Conservation (phyloP, 1,140 invertebrate genomes). For the Brachionus angularis region DNA sequence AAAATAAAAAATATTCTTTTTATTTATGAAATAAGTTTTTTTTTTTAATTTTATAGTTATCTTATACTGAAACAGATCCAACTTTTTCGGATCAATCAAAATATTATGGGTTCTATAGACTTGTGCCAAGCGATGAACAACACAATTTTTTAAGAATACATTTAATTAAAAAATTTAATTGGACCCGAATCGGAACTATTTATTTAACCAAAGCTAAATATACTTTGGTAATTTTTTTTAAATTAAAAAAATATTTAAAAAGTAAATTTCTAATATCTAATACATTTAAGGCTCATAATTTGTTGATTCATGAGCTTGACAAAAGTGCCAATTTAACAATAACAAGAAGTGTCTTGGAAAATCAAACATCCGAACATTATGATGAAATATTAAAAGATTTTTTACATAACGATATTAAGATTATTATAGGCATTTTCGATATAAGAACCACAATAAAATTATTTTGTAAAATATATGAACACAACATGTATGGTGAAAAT, state of each 20-base stretch:
- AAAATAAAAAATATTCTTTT: neutral
- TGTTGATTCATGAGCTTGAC: conserved; percentile 18
- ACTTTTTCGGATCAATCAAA: conserved; percentile 83
- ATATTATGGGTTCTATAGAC: conserved; percentile 81
- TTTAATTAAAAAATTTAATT: conserved; percentile 84
- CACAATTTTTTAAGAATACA: conserved; percentile 86
- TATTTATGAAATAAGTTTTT: neutral
- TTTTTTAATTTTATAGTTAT: conserved; percentile 67
- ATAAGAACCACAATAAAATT: neutral
- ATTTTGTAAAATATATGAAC: conserved; percentile 42
- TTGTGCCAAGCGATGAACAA: conserved; percentile 63
- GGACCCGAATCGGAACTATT: conserved; percentile 91
- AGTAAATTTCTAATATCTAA: too few relatives aligned
- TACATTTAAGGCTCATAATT: conserved; percentile 39
- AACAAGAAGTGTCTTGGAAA: conserved; percentile 21
- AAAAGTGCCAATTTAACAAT: conserved; percentile 4
- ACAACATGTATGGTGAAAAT: conserved; percentile 73
- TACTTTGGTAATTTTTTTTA: conserved; percentile 67
- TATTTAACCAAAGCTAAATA: conserved; percentile 87
- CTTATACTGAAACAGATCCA: conserved; percentile 95
- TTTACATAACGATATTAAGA: conserved; percentile 32
- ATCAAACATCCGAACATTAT: neutral
- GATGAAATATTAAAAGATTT: conserved; percentile 41
- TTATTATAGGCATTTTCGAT: conserved; percentile 33
- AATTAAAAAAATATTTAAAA: neutral